Base-by-base conservation (phyloP, 2,797 vertebrate genomes). In the Poecilia picta region DNA sequence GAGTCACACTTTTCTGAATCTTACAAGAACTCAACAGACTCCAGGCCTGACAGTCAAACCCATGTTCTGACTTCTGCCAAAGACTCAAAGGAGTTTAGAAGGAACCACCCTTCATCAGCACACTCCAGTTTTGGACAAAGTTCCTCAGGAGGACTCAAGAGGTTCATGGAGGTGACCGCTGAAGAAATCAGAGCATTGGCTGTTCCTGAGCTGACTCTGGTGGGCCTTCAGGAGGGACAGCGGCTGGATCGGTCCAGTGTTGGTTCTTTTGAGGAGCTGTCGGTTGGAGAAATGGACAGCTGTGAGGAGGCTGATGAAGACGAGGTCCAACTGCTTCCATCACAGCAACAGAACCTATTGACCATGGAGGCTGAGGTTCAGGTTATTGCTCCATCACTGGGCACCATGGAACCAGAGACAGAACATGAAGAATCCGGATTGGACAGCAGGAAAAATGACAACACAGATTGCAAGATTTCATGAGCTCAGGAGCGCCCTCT, bases 401-500 rank as follows among this genome's bases (percentile, higher is more conserved):
- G 31, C 23, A 28, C 23, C 23, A 1, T 0, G 47, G 77, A 81
- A 41, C 41, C 20, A 25, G 13, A 0, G 23, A 8, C 8, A 25
- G 36, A 53, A 16, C 62, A 2, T 15, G 79, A n/a, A 45, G 23
- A n/a, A 23, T 23, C 45, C 0, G 12, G 3, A 49, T 41, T 39
- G 1, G 31, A 25, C 64, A 23, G 28, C 68, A 68, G 43, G 45
- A 79, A 33, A 75, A 82, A 83, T 46, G 93, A 81, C 84, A 96
- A 92, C 78, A 93, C 95, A 4, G 95, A 97, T 11, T 97, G 97
- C 76, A 83, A 83, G 4, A 10, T 97, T 20, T 81, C 74, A 20
- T 75, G 7, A 46, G 1, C 39, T 6, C 25, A 39, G 53, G 2
- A 15, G 23, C 20, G 23, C 20, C 73, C 10, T 18, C 33, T 55